Conservation (phyloP, 1,140 invertebrate species). For the Anoplolepis gracilipes region DNA sequence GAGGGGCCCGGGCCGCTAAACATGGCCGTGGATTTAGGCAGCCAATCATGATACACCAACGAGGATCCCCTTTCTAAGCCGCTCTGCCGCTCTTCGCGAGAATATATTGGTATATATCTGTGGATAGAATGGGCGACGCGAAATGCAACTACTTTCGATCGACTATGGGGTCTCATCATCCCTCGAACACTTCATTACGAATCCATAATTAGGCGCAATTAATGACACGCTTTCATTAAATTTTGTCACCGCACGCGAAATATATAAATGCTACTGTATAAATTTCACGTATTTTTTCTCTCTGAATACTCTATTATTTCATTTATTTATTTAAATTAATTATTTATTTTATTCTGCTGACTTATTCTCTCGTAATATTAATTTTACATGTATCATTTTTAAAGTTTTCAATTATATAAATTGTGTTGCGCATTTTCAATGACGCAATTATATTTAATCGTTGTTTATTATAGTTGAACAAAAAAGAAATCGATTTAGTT, state of each 20-base stretch:
- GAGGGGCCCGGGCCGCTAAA: constrained; percentile 84
- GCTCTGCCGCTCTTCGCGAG: constrained; percentile 58
- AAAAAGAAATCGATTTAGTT: not conserved
- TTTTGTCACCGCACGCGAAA: not conserved
- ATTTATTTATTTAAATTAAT: constrained; percentile 23
- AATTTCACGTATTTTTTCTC: not conserved
- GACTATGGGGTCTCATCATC: constrained; percentile 7
- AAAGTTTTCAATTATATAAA: not conserved
- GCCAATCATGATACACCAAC: constrained; percentile 77
- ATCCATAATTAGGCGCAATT: constrained; percentile 40
- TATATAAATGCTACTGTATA: not conserved
- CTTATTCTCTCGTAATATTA: not conserved
- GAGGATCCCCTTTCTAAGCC: constrained; percentile 77
- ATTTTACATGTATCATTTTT: not conserved
- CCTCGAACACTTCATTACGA: constrained; percentile 34
- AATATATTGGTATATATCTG: constrained; percentile 74
- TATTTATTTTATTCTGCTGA: constrained; percentile 4
- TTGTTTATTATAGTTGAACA: not conserved
- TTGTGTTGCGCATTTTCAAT: constrained; percentile 18
- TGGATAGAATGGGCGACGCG: constrained; percentile 60
- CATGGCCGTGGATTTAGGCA: constrained; percentile 85
- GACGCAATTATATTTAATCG: not conserved
- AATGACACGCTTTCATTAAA: constrained; percentile 22
- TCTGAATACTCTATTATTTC: not conserved
- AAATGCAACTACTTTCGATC: constrained; percentile 70